Evolutionary conservation across 2,888 invertebrate species (phyloP), one percentile per base, ranked within the genome.

Genomic region (Himalopsyche japonica): DNA sequence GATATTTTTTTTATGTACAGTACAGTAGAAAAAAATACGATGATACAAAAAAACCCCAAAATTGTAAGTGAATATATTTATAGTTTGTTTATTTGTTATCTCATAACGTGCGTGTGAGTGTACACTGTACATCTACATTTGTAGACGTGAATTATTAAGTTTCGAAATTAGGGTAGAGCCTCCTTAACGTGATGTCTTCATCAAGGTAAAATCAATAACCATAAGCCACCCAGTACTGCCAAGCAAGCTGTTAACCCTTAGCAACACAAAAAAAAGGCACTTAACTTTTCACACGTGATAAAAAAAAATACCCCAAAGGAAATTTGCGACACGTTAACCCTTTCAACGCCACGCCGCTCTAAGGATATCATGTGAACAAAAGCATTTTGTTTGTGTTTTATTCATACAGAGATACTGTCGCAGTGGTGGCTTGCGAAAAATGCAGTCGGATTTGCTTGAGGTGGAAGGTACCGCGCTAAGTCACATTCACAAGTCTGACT

Each of bases 241-340:
- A 27, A 70, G 30, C 70, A 70, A 27, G 24, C 70, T 70, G 70
- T 70, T 70, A 70, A 70, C 70, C 70, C 70, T 70, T 27, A 70
- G 20, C 70, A 27, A 70, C 70, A 15, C 30, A 70, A 70, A 64
- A n/a, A 43, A 70, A 70, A 70, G 70, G 70, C 70, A 70, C 70
- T 70, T 70, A 70, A 70, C 70, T 70, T 70, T 70, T 70, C 70
- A 70, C 70, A 70, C 70, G 70, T 70, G 70, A 70, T 70, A 70
- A 70, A 70, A 57, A n/a, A n/a, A 70, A 70, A 70, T 27, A 27
- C 20, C 70, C 70, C 70, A 70, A 70, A 70, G 70, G 30, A 70
- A 70, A 70, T 70, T 70, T 70, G 70, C 27, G 70, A 70, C 70
- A 70, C 70, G 70, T 70, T 70, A 70, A 70, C 70, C 70, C 70